phyloP scores from a whole-genome alignment of 2,797 vertebrate genomes.

The Acipenser transmontanus region DNA sequence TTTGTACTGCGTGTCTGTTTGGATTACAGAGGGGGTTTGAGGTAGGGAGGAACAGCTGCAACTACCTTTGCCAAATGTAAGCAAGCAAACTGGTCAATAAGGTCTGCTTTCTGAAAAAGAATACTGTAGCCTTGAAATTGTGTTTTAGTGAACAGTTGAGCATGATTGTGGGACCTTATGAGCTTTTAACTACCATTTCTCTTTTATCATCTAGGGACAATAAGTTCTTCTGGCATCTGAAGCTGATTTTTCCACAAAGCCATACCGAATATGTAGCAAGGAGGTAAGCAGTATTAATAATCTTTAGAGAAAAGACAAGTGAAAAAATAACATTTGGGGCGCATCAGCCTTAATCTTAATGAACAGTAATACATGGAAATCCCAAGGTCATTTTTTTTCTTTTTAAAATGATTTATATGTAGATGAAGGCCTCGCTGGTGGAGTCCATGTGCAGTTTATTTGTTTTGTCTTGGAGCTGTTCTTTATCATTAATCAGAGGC shows the following conservation, averaged over 20 bases:
- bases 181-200: constrained; percentile 24
- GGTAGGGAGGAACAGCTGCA: too few species aligned
- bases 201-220: constrained; percentile 64
- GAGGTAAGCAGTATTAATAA: constrained; percentile 58
- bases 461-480: constrained; percentile 5
- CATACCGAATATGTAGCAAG: constrained; percentile 69
- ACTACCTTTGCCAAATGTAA: too few species aligned
- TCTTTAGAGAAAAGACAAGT: not conserved
- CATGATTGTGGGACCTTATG: too few species aligned
- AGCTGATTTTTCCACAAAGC: constrained; percentile 84
- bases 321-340: not conserved
- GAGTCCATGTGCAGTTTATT: constrained; percentile 9
- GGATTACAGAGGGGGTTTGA: too few species aligned
- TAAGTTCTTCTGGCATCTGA: constrained; percentile 82
- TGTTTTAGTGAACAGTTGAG: too few species aligned
- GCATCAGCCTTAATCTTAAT: not conserved
- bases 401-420: constrained; percentile 8
- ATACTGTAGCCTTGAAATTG: too few species aligned
- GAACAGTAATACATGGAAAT: not conserved
- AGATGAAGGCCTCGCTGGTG: not conserved
- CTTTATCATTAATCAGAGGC: not conserved
- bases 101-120: too few species aligned
- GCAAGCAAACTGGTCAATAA: too few species aligned
- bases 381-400: constrained; percentile 2
- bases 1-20: too few species aligned